Evolutionary conservation across 1,140 invertebrate species (phyloP).

Genomic region (Micrasema minimum): DNA sequence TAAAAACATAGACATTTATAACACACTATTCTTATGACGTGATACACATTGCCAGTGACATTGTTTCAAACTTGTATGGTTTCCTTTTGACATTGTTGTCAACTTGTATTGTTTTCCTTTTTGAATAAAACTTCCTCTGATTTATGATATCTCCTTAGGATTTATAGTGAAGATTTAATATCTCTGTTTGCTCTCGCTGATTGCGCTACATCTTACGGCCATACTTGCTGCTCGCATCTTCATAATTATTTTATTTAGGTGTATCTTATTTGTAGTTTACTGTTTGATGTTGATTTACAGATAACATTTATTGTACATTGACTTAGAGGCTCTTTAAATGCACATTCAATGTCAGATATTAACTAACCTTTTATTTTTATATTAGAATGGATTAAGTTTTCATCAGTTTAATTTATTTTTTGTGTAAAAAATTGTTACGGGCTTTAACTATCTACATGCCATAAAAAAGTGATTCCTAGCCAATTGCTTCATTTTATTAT

Average conservation of each 20-base stretch:
- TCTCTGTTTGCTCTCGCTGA: conserved; percentile 21
- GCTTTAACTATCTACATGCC: background rate
- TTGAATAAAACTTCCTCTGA: background rate
- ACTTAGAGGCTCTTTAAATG: conserved; percentile 7
- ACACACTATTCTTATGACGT: background rate
- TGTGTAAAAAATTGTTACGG: no score
- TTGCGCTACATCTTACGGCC: conserved; percentile 9
- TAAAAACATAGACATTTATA: no score
- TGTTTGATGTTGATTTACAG: conserved; percentile 20
- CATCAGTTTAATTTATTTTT: no score
- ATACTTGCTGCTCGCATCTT: conserved; percentile 11
- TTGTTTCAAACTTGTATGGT: no score
- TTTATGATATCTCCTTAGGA: conserved; percentile 8
- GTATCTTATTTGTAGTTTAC: conserved; percentile 13
- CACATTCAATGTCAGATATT: conserved; percentile 11
- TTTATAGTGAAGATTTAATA: conserved; percentile 3
- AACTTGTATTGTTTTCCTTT: no score
- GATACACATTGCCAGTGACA: background rate
- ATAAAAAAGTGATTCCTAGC: conserved; percentile 5
- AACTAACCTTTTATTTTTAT: no score
- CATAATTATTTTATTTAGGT: conserved; percentile 14
- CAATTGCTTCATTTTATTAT: conserved; percentile 2
- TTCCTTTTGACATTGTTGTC: background rate
- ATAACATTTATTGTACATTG: conserved; percentile 11
- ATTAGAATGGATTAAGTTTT: no score